Evolutionary conservation across 2,888 invertebrate species (phyloP).

Genomic region (Germaria angustata): DNA sequence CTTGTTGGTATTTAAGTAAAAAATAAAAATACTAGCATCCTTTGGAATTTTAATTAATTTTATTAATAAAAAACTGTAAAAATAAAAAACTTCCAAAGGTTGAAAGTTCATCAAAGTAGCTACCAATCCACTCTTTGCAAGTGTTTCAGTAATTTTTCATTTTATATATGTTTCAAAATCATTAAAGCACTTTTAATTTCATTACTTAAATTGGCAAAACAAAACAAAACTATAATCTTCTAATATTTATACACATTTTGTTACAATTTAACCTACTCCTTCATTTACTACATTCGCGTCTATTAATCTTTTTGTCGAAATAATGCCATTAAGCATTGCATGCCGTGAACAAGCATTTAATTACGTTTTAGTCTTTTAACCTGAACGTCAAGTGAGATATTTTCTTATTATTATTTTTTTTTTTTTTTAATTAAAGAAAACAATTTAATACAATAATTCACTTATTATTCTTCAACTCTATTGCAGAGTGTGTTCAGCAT

Average conservation of each 20-base stretch:
- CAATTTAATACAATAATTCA: constrained; percentile 4
- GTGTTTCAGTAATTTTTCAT: not conserved
- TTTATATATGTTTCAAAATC: not conserved
- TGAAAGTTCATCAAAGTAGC: not conserved
- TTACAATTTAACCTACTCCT: not conserved
- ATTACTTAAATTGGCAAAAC: not conserved
- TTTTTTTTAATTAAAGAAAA: not conserved
- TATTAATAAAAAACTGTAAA: too few relatives aligned
- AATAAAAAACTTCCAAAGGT: too few relatives aligned
- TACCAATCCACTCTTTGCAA: not conserved
- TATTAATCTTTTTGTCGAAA: constrained; percentile 5
- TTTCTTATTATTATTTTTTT: too few relatives aligned
- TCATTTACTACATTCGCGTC: not conserved
- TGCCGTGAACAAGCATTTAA: constrained; percentile 43
- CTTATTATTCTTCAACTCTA: not conserved
- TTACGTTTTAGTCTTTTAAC: constrained; percentile 37
- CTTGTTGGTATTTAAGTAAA: too few relatives aligned
- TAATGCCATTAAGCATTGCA: constrained; percentile 34
- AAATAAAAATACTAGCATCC: too few relatives aligned
- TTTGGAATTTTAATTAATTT: too few relatives aligned
- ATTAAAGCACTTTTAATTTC: not conserved
- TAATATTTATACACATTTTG: not conserved
- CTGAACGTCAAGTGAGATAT: too few relatives aligned
- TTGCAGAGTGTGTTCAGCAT: not conserved
- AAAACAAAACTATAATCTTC: not conserved